Percentiles rank a stretch among this genome's conserved stretches.
These are phyloP conservation scores for Cochlearius cochlearius DNA, from an alignment of 2,113 vertebrate genomes.

Conservation along the genomic window DNA sequence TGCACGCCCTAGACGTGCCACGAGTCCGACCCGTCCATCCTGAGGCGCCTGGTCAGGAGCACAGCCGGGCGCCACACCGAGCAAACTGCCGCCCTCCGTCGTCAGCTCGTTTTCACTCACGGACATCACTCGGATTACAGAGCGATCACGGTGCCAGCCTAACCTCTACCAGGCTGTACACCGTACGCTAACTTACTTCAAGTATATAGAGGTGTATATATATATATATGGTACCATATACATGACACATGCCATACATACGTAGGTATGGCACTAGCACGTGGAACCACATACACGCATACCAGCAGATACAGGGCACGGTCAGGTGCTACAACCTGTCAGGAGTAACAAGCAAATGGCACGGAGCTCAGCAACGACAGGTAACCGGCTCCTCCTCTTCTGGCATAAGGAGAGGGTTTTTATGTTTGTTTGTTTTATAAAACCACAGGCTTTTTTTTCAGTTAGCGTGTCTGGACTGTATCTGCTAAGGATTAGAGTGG, in stretches of 20 bases:
- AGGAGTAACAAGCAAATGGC: background rate
- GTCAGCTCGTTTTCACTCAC: background rate
- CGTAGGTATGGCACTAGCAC: background rate
- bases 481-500: background rate
- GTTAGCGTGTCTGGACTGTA: background rate
- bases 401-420: background rate
- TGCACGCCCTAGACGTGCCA: background rate
- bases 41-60: background rate
- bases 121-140: background rate
- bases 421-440: too few species aligned
- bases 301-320: background rate
- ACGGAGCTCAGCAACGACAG: background rate
- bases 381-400: background rate
- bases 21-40: fast-evolving
- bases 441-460: background rate
- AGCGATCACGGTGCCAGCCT: background rate
- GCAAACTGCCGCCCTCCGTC: background rate
- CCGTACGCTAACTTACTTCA: background rate
- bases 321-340: fast-evolving
- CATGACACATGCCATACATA: fast-evolving
- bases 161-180: background rate
- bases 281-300: fast-evolving
- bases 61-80: fast-evolving
- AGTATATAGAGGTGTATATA: fast-evolving
- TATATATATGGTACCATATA: too few species aligned